These are phyloP conservation scores for Centropristis striata DNA, from an alignment of 2,113 vertebrate species.

Conservation along the genomic window DNA sequence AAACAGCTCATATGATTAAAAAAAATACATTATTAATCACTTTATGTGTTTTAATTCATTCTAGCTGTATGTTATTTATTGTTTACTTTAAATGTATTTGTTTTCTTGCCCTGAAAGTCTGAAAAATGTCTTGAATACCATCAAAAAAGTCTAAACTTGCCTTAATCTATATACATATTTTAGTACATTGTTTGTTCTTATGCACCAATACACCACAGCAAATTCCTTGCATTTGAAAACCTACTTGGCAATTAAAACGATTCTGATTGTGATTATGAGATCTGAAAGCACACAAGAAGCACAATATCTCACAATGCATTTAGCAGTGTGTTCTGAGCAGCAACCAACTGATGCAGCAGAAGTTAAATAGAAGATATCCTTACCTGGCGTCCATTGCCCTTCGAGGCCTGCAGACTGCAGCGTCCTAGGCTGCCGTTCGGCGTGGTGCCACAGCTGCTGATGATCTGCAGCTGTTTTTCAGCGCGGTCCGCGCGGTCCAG, in stretches of 20 bases:
- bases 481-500: conserved; percentile 96
- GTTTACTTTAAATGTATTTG: neutral
- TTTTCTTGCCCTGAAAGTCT: neutral
- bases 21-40: too few relatives aligned
- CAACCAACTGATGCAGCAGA: neutral
- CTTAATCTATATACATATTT: too few relatives aligned
- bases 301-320: neutral
- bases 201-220: neutral
- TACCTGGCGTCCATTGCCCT: conserved; percentile 86
- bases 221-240: neutral
- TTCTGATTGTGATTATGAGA: too few relatives aligned
- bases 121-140: neutral
- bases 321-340: neutral
- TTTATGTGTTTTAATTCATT: neutral
- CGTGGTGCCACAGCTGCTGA: conserved; percentile 96
- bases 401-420: conserved; percentile 89
- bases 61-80: neutral
- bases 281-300: neutral
- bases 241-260: too few relatives aligned
- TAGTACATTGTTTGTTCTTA: too few relatives aligned
- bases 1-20: too few relatives aligned
- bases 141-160: too few relatives aligned
- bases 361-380: conserved; percentile 1
- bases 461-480: conserved; percentile 97
- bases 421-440: conserved; percentile 94